phyloP scores from a whole-genome alignment of 2,797 vertebrate species.

The Erethizon dorsatum region DNA sequence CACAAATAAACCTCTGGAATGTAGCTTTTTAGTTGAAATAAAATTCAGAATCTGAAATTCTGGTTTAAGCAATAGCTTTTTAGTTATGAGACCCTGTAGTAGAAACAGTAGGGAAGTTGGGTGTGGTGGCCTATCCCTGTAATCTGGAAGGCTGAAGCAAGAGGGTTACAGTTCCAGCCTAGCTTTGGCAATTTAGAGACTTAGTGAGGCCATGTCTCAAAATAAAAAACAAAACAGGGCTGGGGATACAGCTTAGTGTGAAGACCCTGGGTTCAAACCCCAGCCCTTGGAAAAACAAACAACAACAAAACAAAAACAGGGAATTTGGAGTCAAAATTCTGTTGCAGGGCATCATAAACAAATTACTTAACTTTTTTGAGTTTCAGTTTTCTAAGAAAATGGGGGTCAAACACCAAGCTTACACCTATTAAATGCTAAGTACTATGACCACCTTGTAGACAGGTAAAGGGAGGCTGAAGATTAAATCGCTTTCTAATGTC shows the following conservation, averaged over 20 bases:
- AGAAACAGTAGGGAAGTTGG: background rate
- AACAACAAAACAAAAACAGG: background rate
- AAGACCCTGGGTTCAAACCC: background rate
- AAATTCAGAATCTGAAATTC: constrained; percentile 46
- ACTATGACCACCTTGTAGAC: background rate
- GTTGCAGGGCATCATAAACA: background rate
- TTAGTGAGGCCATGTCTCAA: background rate
- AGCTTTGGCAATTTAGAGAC: background rate
- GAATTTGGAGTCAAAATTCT: background rate
- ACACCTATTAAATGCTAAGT: background rate
- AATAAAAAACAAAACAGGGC: background rate
- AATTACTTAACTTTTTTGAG: constrained; percentile 24
- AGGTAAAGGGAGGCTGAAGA: background rate
- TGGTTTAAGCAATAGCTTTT: constrained; percentile 25
- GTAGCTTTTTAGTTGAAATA: constrained; percentile 44
- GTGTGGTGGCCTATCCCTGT: background rate
- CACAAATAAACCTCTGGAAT: background rate
- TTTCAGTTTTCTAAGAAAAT: constrained; percentile 23
- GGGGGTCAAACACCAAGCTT: background rate
- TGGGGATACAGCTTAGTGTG: background rate
- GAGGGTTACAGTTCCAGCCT: background rate
- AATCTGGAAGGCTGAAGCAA: background rate
- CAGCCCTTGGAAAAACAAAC: background rate
- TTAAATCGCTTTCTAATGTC: background rate
- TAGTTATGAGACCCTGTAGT: background rate